Conservation (phyloP, 2,888 invertebrate species). For the Cremastobaeus sp. region DNA sequence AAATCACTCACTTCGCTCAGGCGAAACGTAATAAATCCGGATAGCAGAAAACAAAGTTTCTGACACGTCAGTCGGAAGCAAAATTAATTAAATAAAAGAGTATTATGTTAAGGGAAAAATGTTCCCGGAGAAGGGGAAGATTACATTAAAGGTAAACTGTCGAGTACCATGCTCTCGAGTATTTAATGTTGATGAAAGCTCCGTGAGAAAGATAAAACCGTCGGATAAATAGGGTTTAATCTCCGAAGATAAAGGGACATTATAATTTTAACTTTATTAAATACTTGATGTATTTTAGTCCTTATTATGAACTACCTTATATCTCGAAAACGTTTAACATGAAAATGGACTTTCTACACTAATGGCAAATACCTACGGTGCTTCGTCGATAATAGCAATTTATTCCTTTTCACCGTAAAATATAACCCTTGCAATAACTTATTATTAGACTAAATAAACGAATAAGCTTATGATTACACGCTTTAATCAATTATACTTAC, state of each 20-base stretch:
- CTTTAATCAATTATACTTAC: too few relatives aligned
- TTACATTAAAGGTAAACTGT: constrained; percentile 49
- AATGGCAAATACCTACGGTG: neutral
- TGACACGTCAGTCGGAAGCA: neutral
- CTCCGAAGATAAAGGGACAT: constrained; percentile 40
- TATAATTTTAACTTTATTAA: constrained; percentile 48
- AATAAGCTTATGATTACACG: too few relatives aligned
- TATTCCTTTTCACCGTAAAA: too few relatives aligned
- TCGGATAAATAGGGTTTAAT: constrained; percentile 50
- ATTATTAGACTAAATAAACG: too few relatives aligned
- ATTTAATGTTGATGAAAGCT: constrained; percentile 54
- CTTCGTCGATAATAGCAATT: too few relatives aligned
- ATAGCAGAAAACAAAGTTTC: constrained; percentile 23
- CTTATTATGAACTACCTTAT: constrained; percentile 25
- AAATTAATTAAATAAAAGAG: constrained; percentile 40
- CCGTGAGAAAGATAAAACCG: constrained; percentile 56
- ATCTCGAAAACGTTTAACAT: constrained; percentile 2
- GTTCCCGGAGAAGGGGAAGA: constrained; percentile 1
- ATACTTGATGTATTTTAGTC: constrained; percentile 42
- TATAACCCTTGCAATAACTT: too few relatives aligned
- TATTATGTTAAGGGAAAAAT: constrained; percentile 25
- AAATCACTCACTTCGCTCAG: constrained; percentile 33
- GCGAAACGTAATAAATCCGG: constrained; percentile 23
- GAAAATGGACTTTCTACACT: too few relatives aligned
- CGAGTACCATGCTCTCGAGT: constrained; percentile 48